Evolutionary conservation across 2,797 vertebrate species (phyloP), one percentile per base, ranked within the genome.

Genomic region (Kryptolebias ocellatus): DNA sequence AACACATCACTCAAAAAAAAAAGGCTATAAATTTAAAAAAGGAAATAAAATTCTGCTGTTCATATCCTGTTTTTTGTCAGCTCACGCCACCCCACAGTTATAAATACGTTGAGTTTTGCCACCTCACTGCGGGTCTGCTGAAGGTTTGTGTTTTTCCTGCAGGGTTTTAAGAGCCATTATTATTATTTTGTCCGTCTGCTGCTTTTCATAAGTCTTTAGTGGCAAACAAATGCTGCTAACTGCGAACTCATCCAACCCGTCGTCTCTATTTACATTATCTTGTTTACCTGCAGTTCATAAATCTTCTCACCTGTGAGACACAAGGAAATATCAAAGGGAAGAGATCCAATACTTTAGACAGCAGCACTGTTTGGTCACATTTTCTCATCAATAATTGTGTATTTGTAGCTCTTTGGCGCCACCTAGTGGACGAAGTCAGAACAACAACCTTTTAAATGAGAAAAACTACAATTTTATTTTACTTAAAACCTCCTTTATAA

Each of bases 381-480:
- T 0, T n/a, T 18, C 1, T 24, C 2, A 10, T 59, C 5, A 24
- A 5, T n/a, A 34, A 6, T 46, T 8, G 14, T 39, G 18, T 8
- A 20, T 65, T 72, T 60, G 1, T 69, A 67, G 67, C 60, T 37
- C 17, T 20, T 56, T 28, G 53, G 0, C 47, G 17, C 77, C 83
- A 81, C 59, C 88, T 87, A 79, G 69, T 76, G 89, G 76, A 5
- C 0, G 17, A 42, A 2, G 12, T 5, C 3, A 1, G 15, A 54
- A 16, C 8, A 24, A 1, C 11, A 0, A 4, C 12, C n/a, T 4
- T 53, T 42, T 4, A 6, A 42, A 49, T 39, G 51, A 24, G 11
- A 7, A 34, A 1, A 7, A 7, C 34, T 31, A 31, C 31, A 31
- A 7, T 4, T 4, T 4, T 31, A 7, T 31, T 31, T 2, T 7